Evolutionary conservation across 1,140 invertebrate species (phyloP), one percentile per base, ranked within the genome.

Genomic region (Drosophila eugracilis): DNA sequence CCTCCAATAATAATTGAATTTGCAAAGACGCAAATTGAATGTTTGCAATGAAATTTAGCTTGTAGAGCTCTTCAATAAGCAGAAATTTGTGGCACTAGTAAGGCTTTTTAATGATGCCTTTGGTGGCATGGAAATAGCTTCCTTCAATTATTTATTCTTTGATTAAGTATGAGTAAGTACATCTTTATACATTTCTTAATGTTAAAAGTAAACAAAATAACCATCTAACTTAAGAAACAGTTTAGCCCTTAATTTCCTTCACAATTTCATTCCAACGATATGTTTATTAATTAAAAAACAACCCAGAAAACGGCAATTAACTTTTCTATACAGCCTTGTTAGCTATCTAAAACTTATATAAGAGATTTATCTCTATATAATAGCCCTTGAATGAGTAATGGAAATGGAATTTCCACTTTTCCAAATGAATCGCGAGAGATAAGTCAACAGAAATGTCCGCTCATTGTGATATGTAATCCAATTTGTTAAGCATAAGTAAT

Each of bases 401-500:
- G 26, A 22, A 26, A 30, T 10, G 63, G 21, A 66, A 53, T 67
- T 67, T 47, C 6, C 24, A 36, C 41, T 60, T 65, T 66, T 66
- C 45, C 22, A 50, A 66, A 66, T 67, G 63, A 67, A 67, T 52
- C 47, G 28, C 60, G 21, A 41, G 34, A 63, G 42, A 63, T 49
- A 66, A 48, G 36, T 30, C 32, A 41, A 42, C 45, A 34, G 45
- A 24, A 14, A 15, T 37, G 53, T 71, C 15, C 41, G 17, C 28
- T 30, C 7, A 15, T 48, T 47, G 54, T 26, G 17, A 44, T 72
- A 45, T 74, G 48, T 74, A 74, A 73, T 73, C 49, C 71, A 73
- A 54, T 74, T 74, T 73, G 42, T 48, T 55, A 36, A 63, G 49
- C 69, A 74, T 74, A 71, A 72, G 69, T 72, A 72, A 72, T 72